phyloP scores from a whole-genome alignment of 2,113 vertebrate species.

The Mus spicilegus region DNA sequence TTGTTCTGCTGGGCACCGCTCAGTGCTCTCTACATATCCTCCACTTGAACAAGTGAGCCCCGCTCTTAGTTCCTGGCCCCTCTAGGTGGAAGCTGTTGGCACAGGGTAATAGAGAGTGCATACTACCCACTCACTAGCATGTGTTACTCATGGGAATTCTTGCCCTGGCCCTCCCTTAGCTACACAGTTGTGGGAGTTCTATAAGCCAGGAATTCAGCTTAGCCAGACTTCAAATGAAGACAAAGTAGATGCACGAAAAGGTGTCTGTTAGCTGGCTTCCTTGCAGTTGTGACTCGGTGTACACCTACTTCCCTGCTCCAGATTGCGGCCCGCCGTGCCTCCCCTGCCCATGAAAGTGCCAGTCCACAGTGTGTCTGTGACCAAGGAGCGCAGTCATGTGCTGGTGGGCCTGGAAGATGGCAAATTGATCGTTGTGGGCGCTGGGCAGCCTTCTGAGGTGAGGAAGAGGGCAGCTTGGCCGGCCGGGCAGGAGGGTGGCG shows the following conservation, averaged over 20 bases:
- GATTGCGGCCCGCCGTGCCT: conserved; percentile 86
- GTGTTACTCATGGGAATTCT: neutral
- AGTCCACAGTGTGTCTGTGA: conserved; percentile 94
- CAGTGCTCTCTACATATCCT: conserved; percentile 80
- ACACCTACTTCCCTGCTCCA: conserved; percentile 47
- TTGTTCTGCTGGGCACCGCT: conserved; percentile 84
- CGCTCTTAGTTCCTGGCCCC: neutral
- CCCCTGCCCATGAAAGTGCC: conserved; percentile 94
- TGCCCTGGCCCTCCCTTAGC: neutral
- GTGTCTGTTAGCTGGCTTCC: neutral
- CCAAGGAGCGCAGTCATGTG: conserved; percentile 97
- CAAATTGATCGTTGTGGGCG: conserved; percentile 97
- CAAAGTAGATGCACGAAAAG: neutral
- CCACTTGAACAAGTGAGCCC: conserved; percentile 79
- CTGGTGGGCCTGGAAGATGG: conserved; percentile 96
- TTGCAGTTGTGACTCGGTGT: fast-evolving
- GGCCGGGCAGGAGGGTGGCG: neutral
- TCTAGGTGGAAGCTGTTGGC: neutral
- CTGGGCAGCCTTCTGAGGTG: conserved; percentile 96
- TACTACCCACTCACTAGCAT: fast-evolving
- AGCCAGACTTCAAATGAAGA: conserved; percentile 7
- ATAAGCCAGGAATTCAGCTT: neutral
- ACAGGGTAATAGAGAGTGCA: neutral
- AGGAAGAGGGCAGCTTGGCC: conserved; percentile 44
- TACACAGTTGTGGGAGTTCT: neutral